Evolutionary conservation across 92 coral and sea anemone species (phyloP).

Genomic region (Virgularia gustaviana): DNA sequence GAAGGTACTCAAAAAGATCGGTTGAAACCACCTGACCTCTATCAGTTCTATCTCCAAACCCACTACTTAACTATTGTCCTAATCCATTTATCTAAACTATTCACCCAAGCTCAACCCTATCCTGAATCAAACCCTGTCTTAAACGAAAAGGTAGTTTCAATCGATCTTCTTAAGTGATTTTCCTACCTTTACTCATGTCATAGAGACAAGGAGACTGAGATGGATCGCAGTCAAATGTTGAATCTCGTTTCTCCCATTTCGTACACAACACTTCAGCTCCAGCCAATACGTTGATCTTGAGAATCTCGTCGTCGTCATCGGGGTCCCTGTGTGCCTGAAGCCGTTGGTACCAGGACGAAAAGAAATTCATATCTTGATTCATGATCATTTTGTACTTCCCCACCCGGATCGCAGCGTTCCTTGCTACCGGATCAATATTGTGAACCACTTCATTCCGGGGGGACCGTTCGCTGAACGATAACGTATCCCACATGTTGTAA

Average conservation of each 20-base stretch:
- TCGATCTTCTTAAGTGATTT: no score
- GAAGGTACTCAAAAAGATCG: no score
- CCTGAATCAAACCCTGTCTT: no score
- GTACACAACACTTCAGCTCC: slow-evolving; percentile 87
- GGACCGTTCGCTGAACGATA: slow-evolving; percentile 66
- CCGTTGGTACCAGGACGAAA: slow-evolving; percentile 72
- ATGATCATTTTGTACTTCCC: slow-evolving; percentile 73
- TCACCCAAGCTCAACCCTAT: no score
- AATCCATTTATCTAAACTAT: no score
- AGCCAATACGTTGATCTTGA: slow-evolving; percentile 54
- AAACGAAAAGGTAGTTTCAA: no score
- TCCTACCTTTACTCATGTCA: slow-evolving; percentile 66
- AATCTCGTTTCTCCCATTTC: slow-evolving; percentile 48
- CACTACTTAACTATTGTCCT: no score
- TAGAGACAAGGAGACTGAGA: slow-evolving; percentile 79
- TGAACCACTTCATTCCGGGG: slow-evolving; percentile 89
- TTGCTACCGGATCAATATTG: slow-evolving; percentile 79
- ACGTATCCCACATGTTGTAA: slow-evolving; percentile 82
- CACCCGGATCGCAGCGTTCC: slow-evolving; percentile 86
- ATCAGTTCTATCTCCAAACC: no score
- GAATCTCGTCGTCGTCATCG: slow-evolving; percentile 49
- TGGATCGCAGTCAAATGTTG: slow-evolving; percentile 64
- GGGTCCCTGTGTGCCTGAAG: slow-evolving; percentile 22
- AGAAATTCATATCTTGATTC: slow-evolving; percentile 77
- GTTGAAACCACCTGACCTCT: no score